Evolutionary conservation across 2,888 invertebrate species (phyloP), one percentile per base, ranked within the genome.

Genomic region (Aporophyla lueneburgensis): DNA sequence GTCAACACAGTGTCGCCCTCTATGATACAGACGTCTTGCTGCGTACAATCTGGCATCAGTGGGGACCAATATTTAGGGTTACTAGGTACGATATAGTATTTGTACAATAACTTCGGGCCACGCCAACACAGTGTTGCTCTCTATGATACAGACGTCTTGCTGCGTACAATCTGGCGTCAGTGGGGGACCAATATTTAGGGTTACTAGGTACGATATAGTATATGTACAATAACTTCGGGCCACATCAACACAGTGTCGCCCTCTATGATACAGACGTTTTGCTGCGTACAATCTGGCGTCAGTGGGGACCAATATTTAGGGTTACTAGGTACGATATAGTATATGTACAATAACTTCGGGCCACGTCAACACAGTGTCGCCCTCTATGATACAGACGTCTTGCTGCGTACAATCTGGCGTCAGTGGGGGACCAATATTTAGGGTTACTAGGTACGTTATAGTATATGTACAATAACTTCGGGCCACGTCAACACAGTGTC

Each of bases 21-120:
- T 78, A 97, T 97, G 96, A 90, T 97, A 74, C 97, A 97, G 90
- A 97, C 97, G 0, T 97, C 97, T 0, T 97, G 97, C 88, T 97
- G 97, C 89, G 96, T 97, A 16, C 97, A 97, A 90, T 97, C 97
- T 0, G 97, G 97, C 0, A 96, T 97, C 84, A 97, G 97, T 81
- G 97, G 5, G 97, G 97, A 0, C 97, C 97, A 6, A 96, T 97
- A 86, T 93, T 97, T 86, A 94, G 97, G 27, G 88, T 96, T 70
- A 89, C 86, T 58, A 94, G 93, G 77, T 92, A 70, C 16, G 40
- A 21, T 51, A 12, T 54, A 2, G 40, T 49, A 14, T 46, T 40
- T n/a, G n/a, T n/a, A n/a, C n/a, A n/a, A n/a, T n/a, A 63, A 97
- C 97, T 6, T 93, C 95, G 24, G 97, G 97, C 1, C 95, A 96